phyloP scores from a whole-genome alignment of 2,888 invertebrate genomes.

The Heliconius ismenius region DNA sequence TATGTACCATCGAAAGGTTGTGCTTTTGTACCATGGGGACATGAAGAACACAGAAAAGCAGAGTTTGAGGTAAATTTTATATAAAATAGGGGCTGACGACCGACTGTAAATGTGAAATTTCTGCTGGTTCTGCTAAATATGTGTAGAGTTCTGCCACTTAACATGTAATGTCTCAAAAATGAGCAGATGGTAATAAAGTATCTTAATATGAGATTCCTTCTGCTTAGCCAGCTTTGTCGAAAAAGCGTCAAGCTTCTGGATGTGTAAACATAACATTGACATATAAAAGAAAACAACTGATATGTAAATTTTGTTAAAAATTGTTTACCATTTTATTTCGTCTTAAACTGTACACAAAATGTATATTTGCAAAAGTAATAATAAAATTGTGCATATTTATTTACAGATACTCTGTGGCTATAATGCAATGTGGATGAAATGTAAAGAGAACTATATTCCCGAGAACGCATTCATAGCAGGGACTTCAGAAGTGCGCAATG shows the following conservation, averaged over 20 bases:
- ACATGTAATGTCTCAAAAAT: too few species aligned
- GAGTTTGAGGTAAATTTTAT: slow-evolving; percentile 83
- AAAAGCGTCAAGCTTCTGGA: too few species aligned
- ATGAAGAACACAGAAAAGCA: slow-evolving; percentile 84
- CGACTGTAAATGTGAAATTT: too few species aligned
- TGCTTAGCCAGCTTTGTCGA: too few species aligned
- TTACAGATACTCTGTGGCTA: slow-evolving; percentile 60
- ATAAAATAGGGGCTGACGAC: neutral
- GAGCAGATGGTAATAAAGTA: too few species aligned
- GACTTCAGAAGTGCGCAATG: slow-evolving; percentile 68
- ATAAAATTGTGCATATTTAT: slow-evolving; percentile 10
- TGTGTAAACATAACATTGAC: neutral
- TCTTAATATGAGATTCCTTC: too few species aligned
- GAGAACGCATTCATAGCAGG: slow-evolving; percentile 85
- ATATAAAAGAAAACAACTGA: neutral
- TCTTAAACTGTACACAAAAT: neutral
- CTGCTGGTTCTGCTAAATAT: too few species aligned
- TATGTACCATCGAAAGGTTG: slow-evolving; percentile 85
- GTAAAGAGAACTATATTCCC: slow-evolving; percentile 81
- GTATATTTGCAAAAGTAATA: neutral
- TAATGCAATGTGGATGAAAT: slow-evolving; percentile 75
- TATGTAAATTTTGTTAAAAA: neutral
- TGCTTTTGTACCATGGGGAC: slow-evolving; percentile 88
- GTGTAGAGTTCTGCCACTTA: too few species aligned
- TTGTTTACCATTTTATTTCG: neutral